phyloP scores from a whole-genome alignment of 23 tunicate species.

The Trididemnum nubilum region DNA sequence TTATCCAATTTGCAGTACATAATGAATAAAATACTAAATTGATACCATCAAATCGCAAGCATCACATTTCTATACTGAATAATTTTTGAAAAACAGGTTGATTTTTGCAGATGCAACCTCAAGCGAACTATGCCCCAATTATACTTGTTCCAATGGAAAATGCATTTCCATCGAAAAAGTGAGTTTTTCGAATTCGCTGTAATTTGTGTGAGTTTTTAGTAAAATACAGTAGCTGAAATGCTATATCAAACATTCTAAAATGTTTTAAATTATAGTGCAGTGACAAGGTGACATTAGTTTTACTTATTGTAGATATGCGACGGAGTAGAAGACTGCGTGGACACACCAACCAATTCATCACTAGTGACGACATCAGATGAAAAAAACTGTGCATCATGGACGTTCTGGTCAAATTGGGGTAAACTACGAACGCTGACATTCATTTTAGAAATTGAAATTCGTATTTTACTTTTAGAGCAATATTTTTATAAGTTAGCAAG shows the following conservation, averaged over 20 bases:
- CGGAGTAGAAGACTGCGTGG: constrained; percentile 56
- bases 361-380: constrained; percentile 53
- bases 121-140: constrained; percentile 37
- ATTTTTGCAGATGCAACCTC: no score
- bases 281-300: no score
- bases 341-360: neutral
- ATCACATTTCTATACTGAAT: no score
- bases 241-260: no score
- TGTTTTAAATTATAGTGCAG: no score
- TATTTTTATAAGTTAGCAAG: neutral
- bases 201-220: neutral
- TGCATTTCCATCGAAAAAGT: constrained; percentile 56
- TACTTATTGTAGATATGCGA: constrained; percentile 46
- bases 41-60: no score
- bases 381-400: constrained; percentile 56
- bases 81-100: no score
- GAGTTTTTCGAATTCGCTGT: neutral
- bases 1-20: no score
- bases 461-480: neutral
- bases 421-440: neutral
- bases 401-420: constrained; percentile 61
- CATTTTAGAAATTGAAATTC: neutral
- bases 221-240: neutral
- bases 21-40: no score
- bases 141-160: constrained; percentile 41